Conservation (phyloP, 1,140 invertebrate genomes). For the Lanistes nyassanus region DNA sequence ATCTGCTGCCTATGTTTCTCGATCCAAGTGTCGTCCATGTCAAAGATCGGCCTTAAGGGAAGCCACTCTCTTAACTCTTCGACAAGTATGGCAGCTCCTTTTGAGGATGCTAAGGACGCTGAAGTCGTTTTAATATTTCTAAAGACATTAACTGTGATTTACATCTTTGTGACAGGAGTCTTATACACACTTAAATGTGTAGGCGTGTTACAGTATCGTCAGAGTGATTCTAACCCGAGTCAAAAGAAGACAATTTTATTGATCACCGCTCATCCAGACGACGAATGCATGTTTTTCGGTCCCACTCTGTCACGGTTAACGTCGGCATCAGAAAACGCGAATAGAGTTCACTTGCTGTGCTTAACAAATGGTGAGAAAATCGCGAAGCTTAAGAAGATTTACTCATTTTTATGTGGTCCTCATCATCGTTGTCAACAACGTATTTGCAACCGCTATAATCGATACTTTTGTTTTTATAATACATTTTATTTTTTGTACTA, state of each 20-base stretch:
- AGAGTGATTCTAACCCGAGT: too few relatives aligned
- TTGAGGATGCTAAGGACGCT: too few relatives aligned
- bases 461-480: too few relatives aligned
- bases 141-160: background rate
- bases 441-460: too few relatives aligned
- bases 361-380: slow-evolving; percentile 19
- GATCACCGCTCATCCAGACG: slow-evolving; percentile 92
- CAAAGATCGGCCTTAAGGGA: too few relatives aligned
- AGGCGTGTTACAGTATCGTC: background rate
- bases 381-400: background rate
- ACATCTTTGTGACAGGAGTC: background rate
- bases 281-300: slow-evolving; percentile 97
- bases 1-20: too few relatives aligned
- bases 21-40: too few relatives aligned
- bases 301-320: slow-evolving; percentile 81
- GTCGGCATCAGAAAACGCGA: slow-evolving; percentile 75
- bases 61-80: too few relatives aligned
- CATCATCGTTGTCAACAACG: too few relatives aligned
- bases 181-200: background rate
- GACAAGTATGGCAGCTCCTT: too few relatives aligned
- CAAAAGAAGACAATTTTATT: slow-evolving; percentile 73
- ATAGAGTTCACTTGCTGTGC: slow-evolving; percentile 72
- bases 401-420: background rate
- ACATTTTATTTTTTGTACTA: too few relatives aligned
- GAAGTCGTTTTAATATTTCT: background rate